Percentiles rank a stretch among this genome's conserved stretches.
phyloP scores from a whole-genome alignment of 2,888 invertebrate genomes.

The Atrina japonica region DNA sequence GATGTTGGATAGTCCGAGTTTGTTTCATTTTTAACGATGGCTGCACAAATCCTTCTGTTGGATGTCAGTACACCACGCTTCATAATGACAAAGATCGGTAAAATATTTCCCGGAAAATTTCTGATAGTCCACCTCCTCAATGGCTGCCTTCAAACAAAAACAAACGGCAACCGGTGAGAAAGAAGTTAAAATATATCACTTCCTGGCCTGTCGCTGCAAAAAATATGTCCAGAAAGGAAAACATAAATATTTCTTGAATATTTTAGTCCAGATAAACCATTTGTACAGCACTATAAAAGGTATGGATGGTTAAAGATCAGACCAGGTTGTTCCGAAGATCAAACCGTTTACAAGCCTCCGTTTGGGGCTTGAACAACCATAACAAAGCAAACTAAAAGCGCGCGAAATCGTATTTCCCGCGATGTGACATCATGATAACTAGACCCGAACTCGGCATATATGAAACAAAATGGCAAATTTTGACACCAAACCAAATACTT shows the following conservation, averaged over 20 bases:
- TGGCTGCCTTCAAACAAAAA: constrained; percentile 18
- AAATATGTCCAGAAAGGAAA: constrained; percentile 41
- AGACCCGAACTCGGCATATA: constrained; percentile 51
- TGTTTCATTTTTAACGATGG: constrained; percentile 68
- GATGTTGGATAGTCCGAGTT: constrained; percentile 55
- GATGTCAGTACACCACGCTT: constrained; percentile 61
- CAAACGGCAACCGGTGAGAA: constrained; percentile 17
- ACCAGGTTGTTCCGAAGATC: constrained; percentile 6
- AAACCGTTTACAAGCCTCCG: constrained; percentile 26
- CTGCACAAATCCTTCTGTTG: constrained; percentile 63
- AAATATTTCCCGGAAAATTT: constrained; percentile 30
- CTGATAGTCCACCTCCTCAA: constrained; percentile 20
- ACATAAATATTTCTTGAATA: constrained; percentile 13
- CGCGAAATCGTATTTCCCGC: constrained; percentile 80
- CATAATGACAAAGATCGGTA: constrained; percentile 47
- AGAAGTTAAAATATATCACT: constrained; percentile 52
- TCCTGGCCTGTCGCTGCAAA: constrained; percentile 28
- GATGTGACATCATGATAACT: constrained; percentile 64
- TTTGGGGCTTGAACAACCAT: constrained; percentile 39
- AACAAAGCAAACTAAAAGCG: constrained; percentile 75
- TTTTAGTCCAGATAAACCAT: constrained; percentile 23
- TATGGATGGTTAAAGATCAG: constrained; percentile 36
- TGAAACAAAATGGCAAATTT: background rate
- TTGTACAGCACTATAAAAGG: constrained; percentile 9
- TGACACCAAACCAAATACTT: background rate